Evolutionary conservation across 2,797 vertebrate genomes (phyloP), one percentile per base, ranked within the genome.

Genomic region (Argentina silus): DNA sequence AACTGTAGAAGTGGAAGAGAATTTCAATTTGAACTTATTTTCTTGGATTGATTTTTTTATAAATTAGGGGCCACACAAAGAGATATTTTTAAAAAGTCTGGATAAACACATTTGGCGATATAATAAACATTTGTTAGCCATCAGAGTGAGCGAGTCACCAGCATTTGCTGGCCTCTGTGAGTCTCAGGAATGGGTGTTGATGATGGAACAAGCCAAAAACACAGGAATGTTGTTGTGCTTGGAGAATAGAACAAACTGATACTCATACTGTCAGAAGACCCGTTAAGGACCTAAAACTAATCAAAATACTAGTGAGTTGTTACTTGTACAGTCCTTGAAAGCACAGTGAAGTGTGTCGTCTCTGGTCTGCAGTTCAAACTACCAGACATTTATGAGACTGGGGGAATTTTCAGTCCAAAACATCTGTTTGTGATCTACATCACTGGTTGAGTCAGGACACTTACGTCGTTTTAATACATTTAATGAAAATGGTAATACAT

Each of bases 361-460:
- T 11, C 59, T 15, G 63, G 63, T 76, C 67, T 10, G 19, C n/a
- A 14, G 0, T 67, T 79, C 44, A 21, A 23, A 12, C 53, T 43
- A 59, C 12, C 68, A 50, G 66, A 77, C 78, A 83, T 84, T 84
- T 75, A 75, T 80, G 75, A 68, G 69, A 82, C 73, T 66, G 79
- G 57, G 74, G 73, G 44, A 14, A 60, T 21, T 27, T 62, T 74
- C 68, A 66, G 74, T 60, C 67, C 62, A 57, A 81, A 83, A 81
- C 90, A 91, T 91, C 87, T 91, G 90, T 85, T 91, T 88, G 79
- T 82, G 77, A 90, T 90, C 85, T 78, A 84, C 73, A 73, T 83
- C 73, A 68, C 47, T 77, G 87, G 84, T 85, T 84, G 6, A 12
- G 50, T 51, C 11, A 51, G 84, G 87, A 89, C 72, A 67, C 72